phyloP scores from a whole-genome alignment of 2,888 invertebrate species.

The Hirtodrosophila cameraria region DNA sequence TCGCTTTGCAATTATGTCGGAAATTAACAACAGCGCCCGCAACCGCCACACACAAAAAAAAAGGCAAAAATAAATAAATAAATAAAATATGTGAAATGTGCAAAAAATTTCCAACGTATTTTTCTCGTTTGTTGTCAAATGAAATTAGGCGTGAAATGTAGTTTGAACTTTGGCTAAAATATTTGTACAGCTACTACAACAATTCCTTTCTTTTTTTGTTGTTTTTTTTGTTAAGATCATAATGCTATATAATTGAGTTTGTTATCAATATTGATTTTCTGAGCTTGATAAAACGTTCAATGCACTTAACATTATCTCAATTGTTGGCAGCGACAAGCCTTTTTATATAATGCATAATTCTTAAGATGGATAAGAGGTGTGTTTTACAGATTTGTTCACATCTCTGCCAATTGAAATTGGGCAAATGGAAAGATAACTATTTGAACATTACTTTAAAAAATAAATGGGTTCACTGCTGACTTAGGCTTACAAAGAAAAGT shows the following conservation, averaged over 20 bases:
- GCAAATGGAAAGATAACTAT: no score
- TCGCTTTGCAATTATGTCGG: conserved; percentile 72
- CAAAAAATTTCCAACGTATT: conserved; percentile 48
- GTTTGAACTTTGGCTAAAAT: conserved; percentile 71
- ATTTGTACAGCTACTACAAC: conserved; percentile 38
- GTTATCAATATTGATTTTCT: conserved; percentile 42
- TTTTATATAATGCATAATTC: no score
- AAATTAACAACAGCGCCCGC: conserved; percentile 72
- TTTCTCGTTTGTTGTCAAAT: conserved; percentile 67
- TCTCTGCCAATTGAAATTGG: no score
- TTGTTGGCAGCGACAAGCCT: conserved; percentile 22
- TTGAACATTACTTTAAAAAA: no score
- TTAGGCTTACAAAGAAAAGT: no score
- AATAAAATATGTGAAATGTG: conserved; percentile 50
- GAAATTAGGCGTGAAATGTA: conserved; percentile 77
- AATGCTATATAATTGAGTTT: conserved; percentile 17
- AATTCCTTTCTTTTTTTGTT: conserved; percentile 10
- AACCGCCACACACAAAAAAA: conserved; percentile 7
- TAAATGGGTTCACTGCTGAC: no score
- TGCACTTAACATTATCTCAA: conserved; percentile 38
- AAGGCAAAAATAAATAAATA: conserved; percentile 25
- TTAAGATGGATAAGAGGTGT: no score
- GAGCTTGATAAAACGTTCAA: conserved; percentile 25
- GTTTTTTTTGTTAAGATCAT: conserved; percentile 32
- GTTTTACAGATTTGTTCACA: no score